These are phyloP conservation scores for Pterocles burchelli DNA, from an alignment of 2,113 vertebrate genomes.

Conservation along the genomic window DNA sequence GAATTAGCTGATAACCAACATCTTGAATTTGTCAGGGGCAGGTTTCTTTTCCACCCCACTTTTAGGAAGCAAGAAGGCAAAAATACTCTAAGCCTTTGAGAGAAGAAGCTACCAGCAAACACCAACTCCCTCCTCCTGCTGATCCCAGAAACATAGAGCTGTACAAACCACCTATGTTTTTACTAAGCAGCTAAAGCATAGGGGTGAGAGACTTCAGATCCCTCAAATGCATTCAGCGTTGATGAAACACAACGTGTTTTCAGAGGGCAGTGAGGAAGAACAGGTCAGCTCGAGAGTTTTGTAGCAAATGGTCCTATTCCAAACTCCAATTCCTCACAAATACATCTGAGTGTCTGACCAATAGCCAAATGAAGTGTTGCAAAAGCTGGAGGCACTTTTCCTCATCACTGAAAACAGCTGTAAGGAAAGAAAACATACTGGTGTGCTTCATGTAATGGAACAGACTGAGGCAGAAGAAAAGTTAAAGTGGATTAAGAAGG, in stretches of 20 bases:
- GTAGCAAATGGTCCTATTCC: neutral
- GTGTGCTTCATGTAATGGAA: fast-evolving
- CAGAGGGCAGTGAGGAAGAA: neutral
- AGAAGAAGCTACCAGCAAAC: neutral
- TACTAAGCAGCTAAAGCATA: neutral
- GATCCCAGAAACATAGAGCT: conserved; percentile 16
- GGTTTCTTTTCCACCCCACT: neutral
- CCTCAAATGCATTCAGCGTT: neutral
- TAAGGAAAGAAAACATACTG: neutral
- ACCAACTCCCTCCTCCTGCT: neutral
- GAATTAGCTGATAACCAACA: conserved; percentile 6
- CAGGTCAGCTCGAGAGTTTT: neutral
- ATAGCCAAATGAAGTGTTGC: neutral
- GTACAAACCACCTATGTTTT: neutral
- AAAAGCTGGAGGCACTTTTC: neutral
- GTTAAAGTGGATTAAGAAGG: neutral
- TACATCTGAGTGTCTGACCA: neutral
- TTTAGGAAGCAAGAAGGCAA: neutral
- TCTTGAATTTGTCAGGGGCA: neutral
- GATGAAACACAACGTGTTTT: neutral
- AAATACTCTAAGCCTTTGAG: neutral
- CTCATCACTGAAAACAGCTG: neutral
- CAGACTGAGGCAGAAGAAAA: neutral
- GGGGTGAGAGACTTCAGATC: neutral
- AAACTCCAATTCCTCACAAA: neutral